Evolutionary conservation across 53 echinoderm and acorn worm species (phyloP).

Genomic region (Patiria pectinifera): DNA sequence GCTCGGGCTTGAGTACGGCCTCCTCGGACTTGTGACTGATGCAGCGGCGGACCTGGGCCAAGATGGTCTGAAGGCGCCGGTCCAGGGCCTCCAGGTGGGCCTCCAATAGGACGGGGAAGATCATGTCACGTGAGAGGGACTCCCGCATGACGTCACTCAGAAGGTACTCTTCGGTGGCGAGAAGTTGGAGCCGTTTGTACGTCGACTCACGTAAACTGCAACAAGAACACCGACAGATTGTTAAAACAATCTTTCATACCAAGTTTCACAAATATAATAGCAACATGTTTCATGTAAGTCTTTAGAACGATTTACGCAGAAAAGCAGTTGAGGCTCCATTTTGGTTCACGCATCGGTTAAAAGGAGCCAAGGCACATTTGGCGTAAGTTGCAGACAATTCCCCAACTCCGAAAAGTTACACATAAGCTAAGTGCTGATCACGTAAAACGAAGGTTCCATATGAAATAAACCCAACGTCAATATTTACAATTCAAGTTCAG

Average conservation of each 20-base stretch:
- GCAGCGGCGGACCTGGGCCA: constrained; percentile 68
- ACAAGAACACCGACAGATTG: not conserved
- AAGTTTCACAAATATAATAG: too few species aligned
- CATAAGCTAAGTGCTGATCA: too few species aligned
- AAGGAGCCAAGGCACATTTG: too few species aligned
- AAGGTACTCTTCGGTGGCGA: constrained; percentile 71
- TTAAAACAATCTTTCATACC: not conserved
- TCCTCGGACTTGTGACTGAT: constrained; percentile 53
- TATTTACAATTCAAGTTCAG: too few species aligned
- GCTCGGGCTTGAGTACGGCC: constrained; percentile 82
- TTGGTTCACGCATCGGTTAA: too few species aligned
- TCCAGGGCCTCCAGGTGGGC: constrained; percentile 84
- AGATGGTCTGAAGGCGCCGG: constrained; percentile 74
- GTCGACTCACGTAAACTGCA: constrained; percentile 87
- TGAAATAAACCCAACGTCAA: too few species aligned
- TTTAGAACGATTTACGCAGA: too few species aligned
- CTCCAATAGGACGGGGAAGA: constrained; percentile 81
- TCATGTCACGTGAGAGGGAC: constrained; percentile 75
- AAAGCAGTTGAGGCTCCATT: too few species aligned
- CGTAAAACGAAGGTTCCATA: too few species aligned
- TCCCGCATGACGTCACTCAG: constrained; percentile 95
- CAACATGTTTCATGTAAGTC: too few species aligned
- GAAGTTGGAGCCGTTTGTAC: constrained; percentile 69
- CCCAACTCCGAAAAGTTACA: too few species aligned
- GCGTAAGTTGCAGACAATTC: too few species aligned